Evolutionary conservation across 2,888 invertebrate species (phyloP).

Genomic region (Drosophila formosana): DNA sequence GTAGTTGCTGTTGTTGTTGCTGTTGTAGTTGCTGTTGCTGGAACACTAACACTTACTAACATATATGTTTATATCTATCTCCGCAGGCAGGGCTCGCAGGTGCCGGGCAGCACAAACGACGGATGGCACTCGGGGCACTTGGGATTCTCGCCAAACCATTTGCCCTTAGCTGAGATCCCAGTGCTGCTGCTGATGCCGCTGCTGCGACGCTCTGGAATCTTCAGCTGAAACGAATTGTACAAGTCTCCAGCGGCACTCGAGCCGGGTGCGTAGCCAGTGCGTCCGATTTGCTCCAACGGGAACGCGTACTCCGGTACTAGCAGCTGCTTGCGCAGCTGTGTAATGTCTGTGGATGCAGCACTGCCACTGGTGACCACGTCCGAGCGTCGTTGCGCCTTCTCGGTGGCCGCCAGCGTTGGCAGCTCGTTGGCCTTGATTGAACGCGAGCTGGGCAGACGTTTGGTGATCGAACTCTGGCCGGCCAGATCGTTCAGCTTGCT

Average conservation of each 20-base stretch:
- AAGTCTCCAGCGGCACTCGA: constrained; percentile 84
- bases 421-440: constrained; percentile 78
- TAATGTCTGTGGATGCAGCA: constrained; percentile 78
- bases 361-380: constrained; percentile 45
- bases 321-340: constrained; percentile 87
- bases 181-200: constrained; percentile 54
- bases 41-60: constrained; percentile 29
- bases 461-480: constrained; percentile 28
- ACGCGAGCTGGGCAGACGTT: constrained; percentile 73
- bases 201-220: constrained; percentile 85
- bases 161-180: constrained; percentile 54
- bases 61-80: constrained; percentile 73
- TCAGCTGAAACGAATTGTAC: constrained; percentile 88
- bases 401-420: constrained; percentile 33
- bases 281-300: constrained; percentile 87
- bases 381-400: constrained; percentile 80
- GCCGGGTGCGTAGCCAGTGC: constrained; percentile 86
- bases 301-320: constrained; percentile 88
- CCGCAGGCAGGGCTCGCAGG: constrained; percentile 88
- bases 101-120: constrained; percentile 87
- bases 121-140: constrained; percentile 89
- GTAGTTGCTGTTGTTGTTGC: constrained; percentile 26
- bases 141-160: constrained; percentile 87
- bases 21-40: constrained; percentile 16
- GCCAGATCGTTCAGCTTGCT: constrained; percentile 53